phyloP scores from a whole-genome alignment of 1,140 invertebrate species.

The Bombus cullumanus region DNA sequence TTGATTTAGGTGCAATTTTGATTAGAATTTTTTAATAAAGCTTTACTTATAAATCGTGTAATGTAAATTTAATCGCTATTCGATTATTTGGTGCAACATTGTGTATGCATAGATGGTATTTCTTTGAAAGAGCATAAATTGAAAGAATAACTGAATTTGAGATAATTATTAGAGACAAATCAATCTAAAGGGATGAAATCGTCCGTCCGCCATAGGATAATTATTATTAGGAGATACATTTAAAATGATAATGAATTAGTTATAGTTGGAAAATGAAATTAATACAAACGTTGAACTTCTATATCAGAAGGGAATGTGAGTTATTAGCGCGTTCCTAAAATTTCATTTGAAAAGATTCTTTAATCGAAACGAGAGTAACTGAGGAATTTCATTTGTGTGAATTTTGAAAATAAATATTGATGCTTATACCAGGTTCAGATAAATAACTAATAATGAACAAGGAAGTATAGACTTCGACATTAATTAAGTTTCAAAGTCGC shows the following conservation, averaged over 20 bases:
- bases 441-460: not conserved
- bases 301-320: not conserved
- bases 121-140: not conserved
- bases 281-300: no score
- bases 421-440: not conserved
- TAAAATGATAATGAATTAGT: not conserved
- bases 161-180: no score
- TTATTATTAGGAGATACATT: no score
- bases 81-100: no score
- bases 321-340: not conserved
- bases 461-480: not conserved
- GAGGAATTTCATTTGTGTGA: no score
- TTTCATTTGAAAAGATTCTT: not conserved
- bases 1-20: no score
- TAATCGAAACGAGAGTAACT: not conserved
- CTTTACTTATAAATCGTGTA: no score
- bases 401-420: not conserved
- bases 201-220: not conserved
- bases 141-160: not conserved
- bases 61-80: no score
- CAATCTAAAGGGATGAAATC: no score
- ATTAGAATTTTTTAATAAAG: no score
- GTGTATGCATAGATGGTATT: no score
- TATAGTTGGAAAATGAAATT: not conserved
- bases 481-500: conserved; percentile 1